Evolutionary conservation across 2,888 invertebrate genomes (phyloP).

Genomic region (Eurytoma californica): DNA sequence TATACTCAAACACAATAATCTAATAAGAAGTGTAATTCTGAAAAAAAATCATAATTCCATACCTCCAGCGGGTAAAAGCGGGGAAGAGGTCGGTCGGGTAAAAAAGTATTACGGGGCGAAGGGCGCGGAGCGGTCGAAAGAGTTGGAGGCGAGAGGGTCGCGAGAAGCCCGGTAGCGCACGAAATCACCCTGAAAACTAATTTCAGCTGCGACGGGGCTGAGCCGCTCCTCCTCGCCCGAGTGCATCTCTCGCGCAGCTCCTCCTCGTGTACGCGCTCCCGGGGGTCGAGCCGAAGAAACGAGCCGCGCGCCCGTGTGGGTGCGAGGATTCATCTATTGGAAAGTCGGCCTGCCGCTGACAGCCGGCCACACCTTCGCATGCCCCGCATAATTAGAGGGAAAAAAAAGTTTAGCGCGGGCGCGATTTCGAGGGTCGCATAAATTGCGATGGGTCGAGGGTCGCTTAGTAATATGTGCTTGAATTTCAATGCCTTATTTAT

Average conservation of each 20-base stretch:
- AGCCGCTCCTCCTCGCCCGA: slow-evolving; percentile 7
- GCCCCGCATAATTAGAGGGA: slow-evolving; percentile 1
- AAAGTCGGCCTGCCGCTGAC: slow-evolving; percentile 4
- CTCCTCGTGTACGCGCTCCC: slow-evolving; percentile 17
- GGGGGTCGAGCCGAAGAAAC: not conserved
- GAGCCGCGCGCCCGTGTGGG: not conserved
- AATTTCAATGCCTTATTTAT: slow-evolving; percentile 54
- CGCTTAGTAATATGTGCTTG: slow-evolving; percentile 49
- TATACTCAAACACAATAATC: too few species aligned
- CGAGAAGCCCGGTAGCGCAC: slow-evolving; percentile 19
- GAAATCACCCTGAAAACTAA: slow-evolving; percentile 63
- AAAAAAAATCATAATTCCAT: too few species aligned
- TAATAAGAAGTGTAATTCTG: too few species aligned
- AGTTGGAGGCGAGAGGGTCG: not conserved
- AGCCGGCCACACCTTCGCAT: slow-evolving; percentile 2
- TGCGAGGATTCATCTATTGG: not conserved
- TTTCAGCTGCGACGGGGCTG: slow-evolving; percentile 55
- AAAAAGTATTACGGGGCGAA: too few species aligned
- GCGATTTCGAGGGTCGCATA: slow-evolving; percentile 46
- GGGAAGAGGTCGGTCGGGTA: too few species aligned
- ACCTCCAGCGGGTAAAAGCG: too few species aligned
- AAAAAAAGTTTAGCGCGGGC: slow-evolving; percentile 18
- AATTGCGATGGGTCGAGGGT: slow-evolving; percentile 18
- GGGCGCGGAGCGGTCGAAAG: not conserved
- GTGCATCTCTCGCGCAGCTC: not conserved